Evolutionary conservation across 2,888 invertebrate species (phyloP).

Genomic region (Nomada hirtipes): DNA sequence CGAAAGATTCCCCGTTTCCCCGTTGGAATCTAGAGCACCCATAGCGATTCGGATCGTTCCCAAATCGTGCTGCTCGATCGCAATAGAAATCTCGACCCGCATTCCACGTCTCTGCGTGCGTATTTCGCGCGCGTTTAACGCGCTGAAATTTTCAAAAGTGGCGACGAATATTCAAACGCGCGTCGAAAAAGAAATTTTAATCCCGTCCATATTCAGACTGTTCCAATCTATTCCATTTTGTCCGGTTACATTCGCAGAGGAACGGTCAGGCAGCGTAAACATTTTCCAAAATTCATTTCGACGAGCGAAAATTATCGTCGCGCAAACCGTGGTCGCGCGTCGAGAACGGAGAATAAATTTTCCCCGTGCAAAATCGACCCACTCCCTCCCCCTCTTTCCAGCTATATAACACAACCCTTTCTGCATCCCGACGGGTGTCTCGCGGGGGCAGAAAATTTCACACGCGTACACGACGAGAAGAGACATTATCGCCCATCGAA

Average conservation of each 20-base stretch:
- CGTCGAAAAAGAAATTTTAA: slow-evolving; percentile 11
- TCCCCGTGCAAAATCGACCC: background rate
- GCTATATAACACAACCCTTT: too few species aligned
- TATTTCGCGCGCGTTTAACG: background rate
- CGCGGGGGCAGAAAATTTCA: slow-evolving; percentile 2
- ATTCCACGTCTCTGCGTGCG: background rate
- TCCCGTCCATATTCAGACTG: too few species aligned
- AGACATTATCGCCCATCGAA: background rate
- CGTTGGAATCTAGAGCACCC: too few species aligned
- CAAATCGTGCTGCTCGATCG: background rate
- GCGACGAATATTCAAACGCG: background rate
- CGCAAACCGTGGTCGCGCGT: background rate
- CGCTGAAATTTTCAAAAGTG: background rate
- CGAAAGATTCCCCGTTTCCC: too few species aligned
- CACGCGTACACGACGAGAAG: too few species aligned
- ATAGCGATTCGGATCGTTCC: background rate
- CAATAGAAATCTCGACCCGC: background rate
- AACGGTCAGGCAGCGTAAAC: background rate
- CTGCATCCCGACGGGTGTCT: background rate
- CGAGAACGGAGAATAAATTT: slow-evolving; percentile 20
- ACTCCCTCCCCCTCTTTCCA: background rate
- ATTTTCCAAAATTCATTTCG: slow-evolving; percentile 33
- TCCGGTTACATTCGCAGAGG: background rate
- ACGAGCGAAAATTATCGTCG: slow-evolving; percentile 6
- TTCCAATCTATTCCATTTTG: background rate